Base-by-base conservation (phyloP, 2,888 invertebrate genomes). In the Lasioglossum lativentre region DNA sequence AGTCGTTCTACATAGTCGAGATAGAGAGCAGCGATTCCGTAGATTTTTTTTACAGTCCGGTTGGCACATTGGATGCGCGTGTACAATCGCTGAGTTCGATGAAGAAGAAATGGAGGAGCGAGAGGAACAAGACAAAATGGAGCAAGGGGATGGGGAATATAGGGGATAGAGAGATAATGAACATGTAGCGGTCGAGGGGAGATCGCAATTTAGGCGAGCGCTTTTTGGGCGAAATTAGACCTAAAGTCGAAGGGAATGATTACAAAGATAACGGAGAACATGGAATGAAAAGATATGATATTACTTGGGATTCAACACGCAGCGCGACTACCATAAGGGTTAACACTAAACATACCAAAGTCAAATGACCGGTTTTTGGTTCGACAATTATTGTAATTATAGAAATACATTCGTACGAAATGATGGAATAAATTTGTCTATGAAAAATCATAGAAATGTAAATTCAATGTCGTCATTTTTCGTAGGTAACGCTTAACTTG, bases 1-100 rank as follows among this genome's bases (percentile, higher is more conserved):
- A 90, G 86, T 90, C 90, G 86, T 88, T 88, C 87, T 90, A 88
- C 88, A 90, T 90, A 87, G 82, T 89, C 86, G 73, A 86, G 84
- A 85, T 84, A 85, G 86, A 85, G 81, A 81, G 81, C 86, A 86
- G 86, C 82, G 86, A 83, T 86, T 83, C 80, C 56, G n/a, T 63
- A 23, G 30, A 27, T 59, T 42, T 59, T 75, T n/a, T 75, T 86
- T 82, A 83, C 87, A 87, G 83, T 86, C 83, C 86, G 66, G 74
- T 85, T 82, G 82, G 85, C 85, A 80, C 85, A 77, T 82, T 73
- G 56, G 71, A 75, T 82, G 85, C 86, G 82, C 81, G 79, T 68
- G 75, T 66, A 75, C 30, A 73, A 80, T 85, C 86, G 86, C 85
- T 79, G 74, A 47, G 52, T 66, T 81, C 73, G 68, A 85, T 77